A percentile compares a stretch with the other conserved stretches of the same genome.
Conservation (phyloP, 2,113 vertebrate genomes). For the Echinops telfairi region DNA sequence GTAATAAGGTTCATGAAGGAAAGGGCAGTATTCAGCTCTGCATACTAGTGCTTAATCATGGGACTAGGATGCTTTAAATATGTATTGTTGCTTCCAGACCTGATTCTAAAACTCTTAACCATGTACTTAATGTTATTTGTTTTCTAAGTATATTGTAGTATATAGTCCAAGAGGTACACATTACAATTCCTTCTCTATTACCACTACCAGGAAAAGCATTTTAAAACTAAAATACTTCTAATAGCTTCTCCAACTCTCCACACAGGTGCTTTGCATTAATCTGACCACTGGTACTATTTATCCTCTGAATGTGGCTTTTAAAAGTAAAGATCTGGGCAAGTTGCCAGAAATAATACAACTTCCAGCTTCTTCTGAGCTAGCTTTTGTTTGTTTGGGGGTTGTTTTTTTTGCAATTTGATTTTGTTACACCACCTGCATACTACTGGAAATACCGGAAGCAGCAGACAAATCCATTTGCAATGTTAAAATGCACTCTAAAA, state of each 20-base stretch:
- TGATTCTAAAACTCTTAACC: not conserved
- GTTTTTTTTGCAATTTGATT: not conserved
- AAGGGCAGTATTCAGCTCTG: not conserved
- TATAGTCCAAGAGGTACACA: not conserved
- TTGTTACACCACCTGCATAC: not conserved
- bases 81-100: not conserved
- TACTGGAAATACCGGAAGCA: not conserved
- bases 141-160: not conserved
- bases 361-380: slow-evolving; percentile 17
- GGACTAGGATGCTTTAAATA: not conserved
- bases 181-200: slow-evolving; percentile 24
- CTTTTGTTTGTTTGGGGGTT: too few species aligned
- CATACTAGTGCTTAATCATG: not conserved
- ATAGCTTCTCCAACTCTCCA: not conserved
- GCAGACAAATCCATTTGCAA: not conserved
- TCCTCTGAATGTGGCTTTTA: not conserved
- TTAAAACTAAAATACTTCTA: slow-evolving; percentile 43
- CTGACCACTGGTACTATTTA: not conserved
- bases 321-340: not conserved
- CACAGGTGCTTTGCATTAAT: not conserved
- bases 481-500: not conserved
- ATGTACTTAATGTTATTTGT: not conserved
- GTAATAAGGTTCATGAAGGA: not conserved
- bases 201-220: slow-evolving; percentile 19
- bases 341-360: not conserved